These are phyloP conservation scores for Ammodytes marinus DNA, from an alignment of 2,113 vertebrate genomes.

Conservation along the genomic window DNA sequence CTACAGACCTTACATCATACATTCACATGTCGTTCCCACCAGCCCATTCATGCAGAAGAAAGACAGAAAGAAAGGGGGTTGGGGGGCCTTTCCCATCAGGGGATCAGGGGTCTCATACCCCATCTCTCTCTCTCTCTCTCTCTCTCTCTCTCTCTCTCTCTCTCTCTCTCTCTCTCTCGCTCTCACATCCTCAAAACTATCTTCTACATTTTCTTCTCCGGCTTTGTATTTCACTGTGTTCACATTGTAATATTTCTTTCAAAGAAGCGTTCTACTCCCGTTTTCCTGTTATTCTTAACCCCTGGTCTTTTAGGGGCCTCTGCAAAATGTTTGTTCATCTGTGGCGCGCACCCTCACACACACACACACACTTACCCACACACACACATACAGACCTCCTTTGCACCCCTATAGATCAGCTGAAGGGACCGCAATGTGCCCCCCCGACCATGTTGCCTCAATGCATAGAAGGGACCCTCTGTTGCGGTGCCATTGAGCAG, in stretches of 20 bases:
- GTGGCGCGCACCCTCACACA: not conserved
- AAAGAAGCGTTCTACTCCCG: not conserved
- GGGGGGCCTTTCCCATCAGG: conserved; percentile 30
- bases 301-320: conserved; percentile 36
- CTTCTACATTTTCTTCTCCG: conserved; percentile 11
- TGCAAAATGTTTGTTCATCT: conserved; percentile 46
- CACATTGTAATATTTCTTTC: conserved; percentile 34
- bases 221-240: conserved; percentile 12
- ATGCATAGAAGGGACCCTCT: conserved; percentile 67
- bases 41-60: conserved; percentile 47
- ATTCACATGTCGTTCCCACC: conserved; percentile 60
- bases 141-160: not conserved
- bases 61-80: conserved; percentile 33
- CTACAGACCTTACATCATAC: conserved; percentile 55
- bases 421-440: conserved; percentile 45
- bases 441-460: conserved; percentile 38
- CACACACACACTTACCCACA: not conserved
- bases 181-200: not conserved
- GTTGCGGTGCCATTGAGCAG: conserved; percentile 57
- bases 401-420: conserved; percentile 60
- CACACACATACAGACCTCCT: conserved; percentile 2
- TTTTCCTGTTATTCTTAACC: conserved; percentile 43
- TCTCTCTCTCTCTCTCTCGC: not conserved
- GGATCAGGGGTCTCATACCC: conserved; percentile 20
- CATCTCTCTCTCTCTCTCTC: not conserved